These are phyloP conservation scores for Terrapene triunguis DNA, from an alignment of 2,113 vertebrate species.

Conservation along the genomic window DNA sequence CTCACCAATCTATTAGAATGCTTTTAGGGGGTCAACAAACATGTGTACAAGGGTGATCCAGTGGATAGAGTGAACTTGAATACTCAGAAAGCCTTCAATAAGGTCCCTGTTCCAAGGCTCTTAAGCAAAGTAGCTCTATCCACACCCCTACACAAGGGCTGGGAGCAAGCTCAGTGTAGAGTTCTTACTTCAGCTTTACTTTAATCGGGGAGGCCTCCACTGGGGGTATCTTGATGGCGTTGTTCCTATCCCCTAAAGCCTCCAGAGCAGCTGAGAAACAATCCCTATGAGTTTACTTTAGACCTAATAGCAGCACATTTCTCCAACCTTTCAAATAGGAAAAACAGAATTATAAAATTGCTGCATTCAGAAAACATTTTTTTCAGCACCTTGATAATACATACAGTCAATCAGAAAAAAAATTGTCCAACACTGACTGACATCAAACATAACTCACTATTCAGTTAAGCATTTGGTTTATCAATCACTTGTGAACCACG, in stretches of 20 bases:
- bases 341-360: not conserved
- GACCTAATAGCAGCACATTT: accelerated
- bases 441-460: slow-evolving; percentile 53
- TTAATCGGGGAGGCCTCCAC: accelerated
- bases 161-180: not conserved
- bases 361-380: not conserved
- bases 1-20: too few species aligned
- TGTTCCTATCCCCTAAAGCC: not conserved
- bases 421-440: slow-evolving; percentile 54
- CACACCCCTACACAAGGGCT: not conserved
- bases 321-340: not conserved
- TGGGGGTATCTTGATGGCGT: accelerated
- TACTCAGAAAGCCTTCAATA: too few species aligned
- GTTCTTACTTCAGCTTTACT: not conserved
- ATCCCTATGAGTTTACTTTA: not conserved
- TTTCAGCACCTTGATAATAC: not conserved
- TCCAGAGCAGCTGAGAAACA: not conserved
- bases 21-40: too few species aligned
- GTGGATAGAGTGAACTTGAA: too few species aligned
- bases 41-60: too few species aligned
- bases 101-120: too few species aligned
- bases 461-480: slow-evolving; percentile 7
- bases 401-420: not conserved
- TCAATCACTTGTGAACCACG: slow-evolving; percentile 37
- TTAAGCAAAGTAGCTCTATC: not conserved